Conservation (phyloP, 2,888 invertebrate species). For the Pseudococcus viburni region DNA sequence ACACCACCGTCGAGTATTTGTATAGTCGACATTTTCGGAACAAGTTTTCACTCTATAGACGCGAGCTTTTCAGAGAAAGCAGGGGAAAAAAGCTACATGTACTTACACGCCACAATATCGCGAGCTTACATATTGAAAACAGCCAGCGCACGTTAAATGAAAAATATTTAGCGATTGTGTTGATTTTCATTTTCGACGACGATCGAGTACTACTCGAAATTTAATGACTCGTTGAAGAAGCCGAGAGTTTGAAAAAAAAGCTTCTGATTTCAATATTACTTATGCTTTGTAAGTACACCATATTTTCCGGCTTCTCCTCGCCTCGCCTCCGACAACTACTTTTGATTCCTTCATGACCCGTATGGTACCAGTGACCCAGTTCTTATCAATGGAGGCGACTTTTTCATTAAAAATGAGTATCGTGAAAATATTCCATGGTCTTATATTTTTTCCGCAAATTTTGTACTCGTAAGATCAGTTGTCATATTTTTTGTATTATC, state of each 20-base stretch:
- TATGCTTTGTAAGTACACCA: neutral
- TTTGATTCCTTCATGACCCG: neutral
- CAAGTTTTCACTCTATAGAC: neutral
- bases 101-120: slow-evolving; percentile 2
- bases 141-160: neutral
- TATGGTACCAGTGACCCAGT: neutral
- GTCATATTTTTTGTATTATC: too few species aligned
- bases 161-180: slow-evolving; percentile 25
- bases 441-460: too few species aligned
- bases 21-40: slow-evolving; percentile 9
- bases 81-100: slow-evolving; percentile 22
- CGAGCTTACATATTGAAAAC: neutral
- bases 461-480: too few species aligned
- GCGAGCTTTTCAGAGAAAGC: neutral
- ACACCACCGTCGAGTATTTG: slow-evolving; percentile 2
- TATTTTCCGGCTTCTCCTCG: neutral
- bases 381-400: neutral
- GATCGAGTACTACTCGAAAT: slow-evolving; percentile 6
- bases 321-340: too few species aligned
- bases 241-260: neutral
- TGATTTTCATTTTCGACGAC: slow-evolving; percentile 13
- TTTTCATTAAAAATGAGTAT: too few species aligned
- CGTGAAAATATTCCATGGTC: too few species aligned
- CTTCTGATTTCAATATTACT: neutral
- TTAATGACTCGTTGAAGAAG: slow-evolving; percentile 19